phyloP scores from a whole-genome alignment of 2,113 vertebrate species.

The Zosterops japonicus region DNA sequence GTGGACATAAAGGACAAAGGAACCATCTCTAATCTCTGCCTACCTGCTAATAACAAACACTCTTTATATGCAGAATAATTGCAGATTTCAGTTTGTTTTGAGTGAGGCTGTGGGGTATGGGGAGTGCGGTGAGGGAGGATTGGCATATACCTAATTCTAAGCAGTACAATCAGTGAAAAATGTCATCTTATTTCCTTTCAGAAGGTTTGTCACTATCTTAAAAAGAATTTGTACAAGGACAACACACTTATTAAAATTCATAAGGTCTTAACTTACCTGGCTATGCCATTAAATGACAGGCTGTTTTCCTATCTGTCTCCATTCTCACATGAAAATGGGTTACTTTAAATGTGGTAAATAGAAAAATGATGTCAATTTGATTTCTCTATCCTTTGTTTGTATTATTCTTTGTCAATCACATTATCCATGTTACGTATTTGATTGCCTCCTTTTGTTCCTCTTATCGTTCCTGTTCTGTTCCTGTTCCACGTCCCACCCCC shows the following conservation, averaged over 20 bases:
- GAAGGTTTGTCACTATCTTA: constrained; percentile 38
- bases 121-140: neutral
- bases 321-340: neutral
- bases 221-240: constrained; percentile 25
- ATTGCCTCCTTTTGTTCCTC: neutral
- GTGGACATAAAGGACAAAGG: neutral
- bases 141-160: neutral
- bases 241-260: constrained; percentile 51
- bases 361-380: neutral
- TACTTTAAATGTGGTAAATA: neutral
- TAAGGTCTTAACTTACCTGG: constrained; percentile 31
- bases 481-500: neutral
- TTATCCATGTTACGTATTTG: neutral
- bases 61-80: neutral
- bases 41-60: neutral
- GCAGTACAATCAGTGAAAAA: constrained; percentile 26
- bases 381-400: neutral
- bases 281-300: constrained; percentile 8
- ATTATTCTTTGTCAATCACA: neutral
- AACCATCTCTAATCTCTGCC: neutral
- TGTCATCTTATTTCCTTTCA: constrained; percentile 10
- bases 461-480: neutral
- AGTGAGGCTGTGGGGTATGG: neutral
- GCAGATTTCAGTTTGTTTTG: neutral
- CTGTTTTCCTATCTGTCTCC: constrained; percentile 15